Base-by-base conservation (phyloP, 1,140 invertebrate genomes). In the Macrocentrus cingulum region DNA sequence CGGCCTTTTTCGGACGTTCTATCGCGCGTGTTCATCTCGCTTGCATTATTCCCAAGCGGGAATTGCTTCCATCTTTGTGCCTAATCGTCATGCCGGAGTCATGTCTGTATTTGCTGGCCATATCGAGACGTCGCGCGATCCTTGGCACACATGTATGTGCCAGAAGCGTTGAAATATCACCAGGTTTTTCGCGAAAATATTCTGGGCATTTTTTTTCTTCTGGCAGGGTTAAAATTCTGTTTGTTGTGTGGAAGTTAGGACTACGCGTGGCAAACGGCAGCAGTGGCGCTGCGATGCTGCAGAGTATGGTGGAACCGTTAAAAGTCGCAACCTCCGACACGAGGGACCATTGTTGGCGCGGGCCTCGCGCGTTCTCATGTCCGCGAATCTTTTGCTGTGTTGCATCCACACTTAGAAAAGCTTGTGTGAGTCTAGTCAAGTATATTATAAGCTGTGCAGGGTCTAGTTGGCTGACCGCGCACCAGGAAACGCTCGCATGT, bases 281-380 rank as follows among this genome's bases (percentile, higher is more conserved):
- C 46, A 23, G 46, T 49, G 46, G 22, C 11, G 7, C 20, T 46
- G 29, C 20, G 13, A 49, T 11, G 13, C 15, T 23, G 39, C 44
- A n/a, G n/a, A 49, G 50, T 57, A 57, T 57, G 23, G 57, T 16
- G 29, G 32, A 68, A 75, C 72, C 71, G 72, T 75, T 75, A 75
- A 70, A 67, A 72, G 71, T 59, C 70, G 64, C 69, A 70, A 74
- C 71, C 69, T 71, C 60, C 61, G 60, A 62, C 66, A 63, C 49
- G 23, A 49, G n/a, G 32, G 49, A 37, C 49, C 49, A 51, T 51
- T 51, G 49, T 51, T 51, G 49, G 49, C 29, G 32, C 49, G 13
- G 32, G 16, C 32, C 49, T n/a, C n/a, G 9, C 8, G 22, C 34
- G 32, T 51, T 51, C 49, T 51, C 49, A 51, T 51, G 56, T 56